phyloP scores from a whole-genome alignment of 92 coral and sea anemone species.

The Muricea muricata region DNA sequence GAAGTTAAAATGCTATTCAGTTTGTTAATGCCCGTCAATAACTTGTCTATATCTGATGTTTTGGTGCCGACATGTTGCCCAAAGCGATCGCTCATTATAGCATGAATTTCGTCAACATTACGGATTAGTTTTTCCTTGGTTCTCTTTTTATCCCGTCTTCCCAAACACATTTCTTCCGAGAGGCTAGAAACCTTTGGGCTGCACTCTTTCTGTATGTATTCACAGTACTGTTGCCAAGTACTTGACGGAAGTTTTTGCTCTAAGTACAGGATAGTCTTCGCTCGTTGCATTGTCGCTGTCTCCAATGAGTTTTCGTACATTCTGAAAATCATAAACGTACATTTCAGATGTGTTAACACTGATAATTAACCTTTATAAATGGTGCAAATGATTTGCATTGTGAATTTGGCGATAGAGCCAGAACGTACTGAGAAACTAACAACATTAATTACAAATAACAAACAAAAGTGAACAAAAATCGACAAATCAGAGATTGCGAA shows the following conservation, averaged over 20 bases:
- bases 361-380: too few relatives aligned
- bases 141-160: slow-evolving; percentile 28
- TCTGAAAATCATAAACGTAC: too few relatives aligned
- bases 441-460: neutral
- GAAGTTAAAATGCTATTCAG: neutral
- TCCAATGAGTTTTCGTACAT: slow-evolving; percentile 41
- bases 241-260: slow-evolving; percentile 19
- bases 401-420: too few relatives aligned
- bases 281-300: slow-evolving; percentile 44
- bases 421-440: neutral
- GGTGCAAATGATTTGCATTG: too few relatives aligned
- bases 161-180: neutral
- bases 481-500: too few relatives aligned
- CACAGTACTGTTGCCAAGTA: slow-evolving; percentile 11
- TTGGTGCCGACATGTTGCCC: slow-evolving; percentile 12
- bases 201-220: slow-evolving; percentile 2
- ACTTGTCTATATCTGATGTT: slow-evolving; percentile 32
- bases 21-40: slow-evolving; percentile 13
- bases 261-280: slow-evolving; percentile 36
- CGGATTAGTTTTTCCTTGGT: slow-evolving; percentile 2
- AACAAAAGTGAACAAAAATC: neutral
- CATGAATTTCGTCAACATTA: slow-evolving; percentile 17
- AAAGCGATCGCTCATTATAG: slow-evolving; percentile 4
- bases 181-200: slow-evolving; percentile 34
- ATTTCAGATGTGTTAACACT: too few relatives aligned